These are phyloP conservation scores for Cyclophora punctaria DNA, from an alignment of 2,888 invertebrate genomes.

Conservation along the genomic window DNA sequence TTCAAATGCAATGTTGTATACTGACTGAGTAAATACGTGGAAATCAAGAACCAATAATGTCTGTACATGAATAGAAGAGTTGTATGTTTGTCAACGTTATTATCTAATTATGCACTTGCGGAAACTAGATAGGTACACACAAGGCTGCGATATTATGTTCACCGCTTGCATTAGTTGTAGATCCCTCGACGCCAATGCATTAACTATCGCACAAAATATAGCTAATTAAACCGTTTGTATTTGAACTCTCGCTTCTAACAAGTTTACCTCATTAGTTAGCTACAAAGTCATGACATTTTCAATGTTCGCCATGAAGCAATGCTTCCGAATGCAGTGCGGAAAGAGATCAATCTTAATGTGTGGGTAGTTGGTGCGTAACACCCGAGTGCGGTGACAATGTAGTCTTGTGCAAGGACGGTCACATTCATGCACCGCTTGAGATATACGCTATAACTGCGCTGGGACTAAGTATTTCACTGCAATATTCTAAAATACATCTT, in stretches of 20 bases:
- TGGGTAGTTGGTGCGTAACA: slow-evolving; percentile 23
- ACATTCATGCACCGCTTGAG: slow-evolving; percentile 43
- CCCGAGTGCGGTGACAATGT: slow-evolving; percentile 28
- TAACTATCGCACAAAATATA: too few species aligned
- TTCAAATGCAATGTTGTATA: not conserved
- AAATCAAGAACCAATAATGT: too few species aligned
- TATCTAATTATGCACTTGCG: slow-evolving; percentile 7
- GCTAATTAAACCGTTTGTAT: too few species aligned
- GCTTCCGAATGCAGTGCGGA: slow-evolving; percentile 39
- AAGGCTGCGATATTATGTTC: slow-evolving; percentile 16
- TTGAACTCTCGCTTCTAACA: not conserved
- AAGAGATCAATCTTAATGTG: slow-evolving; percentile 43
- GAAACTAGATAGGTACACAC: slow-evolving; percentile 16
- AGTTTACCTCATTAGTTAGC: slow-evolving; percentile 22
- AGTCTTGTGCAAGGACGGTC: slow-evolving; percentile 54
- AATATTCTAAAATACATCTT: too few species aligned
- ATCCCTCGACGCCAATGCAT: slow-evolving; percentile 10
- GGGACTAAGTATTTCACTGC: too few species aligned
- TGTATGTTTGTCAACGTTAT: slow-evolving; percentile 1
- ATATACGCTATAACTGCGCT: too few species aligned
- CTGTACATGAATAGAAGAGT: too few species aligned
- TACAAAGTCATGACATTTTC: slow-evolving; percentile 20
- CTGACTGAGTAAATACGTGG: too few species aligned
- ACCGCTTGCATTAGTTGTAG: slow-evolving; percentile 15
- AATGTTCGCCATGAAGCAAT: slow-evolving; percentile 27